Evolutionary conservation across 2,113 vertebrate species (phyloP), one percentile per base, ranked within the genome.

Genomic region (Rousettus leschenaultii): DNA sequence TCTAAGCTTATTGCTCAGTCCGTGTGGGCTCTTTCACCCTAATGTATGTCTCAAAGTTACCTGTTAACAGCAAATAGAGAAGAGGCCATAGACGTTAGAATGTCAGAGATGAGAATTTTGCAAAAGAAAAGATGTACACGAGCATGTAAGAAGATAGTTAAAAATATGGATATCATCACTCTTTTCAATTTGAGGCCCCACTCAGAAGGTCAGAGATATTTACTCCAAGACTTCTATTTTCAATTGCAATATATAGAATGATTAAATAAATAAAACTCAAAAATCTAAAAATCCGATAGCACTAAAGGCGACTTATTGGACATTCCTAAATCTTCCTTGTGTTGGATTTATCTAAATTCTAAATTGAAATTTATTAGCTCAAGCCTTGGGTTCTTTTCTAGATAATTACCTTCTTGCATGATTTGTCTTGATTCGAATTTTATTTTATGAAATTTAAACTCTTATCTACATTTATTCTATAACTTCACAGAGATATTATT

Each of bases 341-440:
- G 24, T 87, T 70, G 59, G 1, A 55, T 16, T 91, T 78, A 48
- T 2, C 61, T 57, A 77, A 92, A 78, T 92, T 88, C 61, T 73
- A 65, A 84, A n/a, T 48, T 57, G 24, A 78, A 45, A 6, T 19
- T 75, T 75, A 35, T 77, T 33, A 83, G 70, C 4, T 66, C 35
- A 78, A 84, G 14, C 5, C 35, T 92, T 68, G 78, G 61, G 55
- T 77, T 77, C 30, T 70, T 91, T 86, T 83, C 65, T 33, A 30
- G 22, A 73, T 21, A 68, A 51, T 74, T 85, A 61, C 74, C 19
- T 85, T 94, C 65, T 68, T 83, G 11, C 70, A 30, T 77, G 45
- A 83, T 86, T 75, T 84, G 10, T 96, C 83, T 91, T 91, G 59
- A 77, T 77, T 71, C 77, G 14, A 61, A 78, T 87, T 91, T 91